Conservation (phyloP, 2,113 vertebrate species). For the Cairina moschata region DNA sequence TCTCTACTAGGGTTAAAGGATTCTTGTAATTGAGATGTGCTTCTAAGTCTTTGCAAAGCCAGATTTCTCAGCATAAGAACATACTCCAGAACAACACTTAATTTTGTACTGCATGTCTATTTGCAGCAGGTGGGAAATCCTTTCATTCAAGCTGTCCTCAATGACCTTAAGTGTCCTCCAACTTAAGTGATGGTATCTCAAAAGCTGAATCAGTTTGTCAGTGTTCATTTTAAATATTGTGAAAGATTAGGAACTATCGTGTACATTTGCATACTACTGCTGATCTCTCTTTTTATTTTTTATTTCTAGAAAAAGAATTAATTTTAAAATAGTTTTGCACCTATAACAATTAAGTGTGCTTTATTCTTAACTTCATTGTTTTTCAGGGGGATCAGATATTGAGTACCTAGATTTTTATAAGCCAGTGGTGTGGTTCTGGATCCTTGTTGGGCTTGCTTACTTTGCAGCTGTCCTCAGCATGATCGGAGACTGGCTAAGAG, state of each 20-base stretch:
- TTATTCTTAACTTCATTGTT: neutral
- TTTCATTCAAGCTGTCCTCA: neutral
- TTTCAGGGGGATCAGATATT: slow-evolving; percentile 87
- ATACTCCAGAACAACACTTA: neutral
- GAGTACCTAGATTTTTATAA: slow-evolving; percentile 96
- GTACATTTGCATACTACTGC: neutral
- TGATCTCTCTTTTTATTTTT: neutral
- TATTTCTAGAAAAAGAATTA: neutral
- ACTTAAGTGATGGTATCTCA: neutral
- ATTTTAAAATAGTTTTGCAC: neutral
- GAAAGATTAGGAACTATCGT: neutral
- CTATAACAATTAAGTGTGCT: neutral
- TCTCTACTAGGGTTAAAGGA: neutral
- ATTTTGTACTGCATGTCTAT: neutral
- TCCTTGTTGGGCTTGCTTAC: slow-evolving; percentile 97
- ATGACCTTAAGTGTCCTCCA: neutral
- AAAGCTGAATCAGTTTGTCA: neutral
- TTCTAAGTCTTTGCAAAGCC: neutral
- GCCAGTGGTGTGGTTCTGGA: slow-evolving; percentile 98
- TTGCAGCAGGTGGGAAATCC: neutral
- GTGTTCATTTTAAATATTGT: neutral
- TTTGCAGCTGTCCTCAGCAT: slow-evolving; percentile 98
- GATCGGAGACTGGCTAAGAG: slow-evolving; percentile 98
- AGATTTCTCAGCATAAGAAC: neutral
- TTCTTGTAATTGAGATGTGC: neutral